Base-by-base conservation (phyloP, 2,797 vertebrate species). In the Gallirallus australis region DNA sequence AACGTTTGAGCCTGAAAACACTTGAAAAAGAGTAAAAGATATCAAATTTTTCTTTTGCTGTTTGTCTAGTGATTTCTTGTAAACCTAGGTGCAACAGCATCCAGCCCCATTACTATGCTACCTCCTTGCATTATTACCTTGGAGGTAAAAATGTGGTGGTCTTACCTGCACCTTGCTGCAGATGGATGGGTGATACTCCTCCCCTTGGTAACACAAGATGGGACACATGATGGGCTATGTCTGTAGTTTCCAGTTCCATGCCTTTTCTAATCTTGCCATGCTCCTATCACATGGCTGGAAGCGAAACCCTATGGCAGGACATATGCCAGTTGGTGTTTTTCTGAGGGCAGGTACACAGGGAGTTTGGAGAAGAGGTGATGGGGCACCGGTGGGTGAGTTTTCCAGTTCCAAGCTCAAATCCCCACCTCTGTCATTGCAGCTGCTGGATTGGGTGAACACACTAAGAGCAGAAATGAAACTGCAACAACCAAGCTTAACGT, bases 81-180 rank as follows among this genome's bases (percentile, higher is more conserved):
- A 30, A 80, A 60, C 15, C n/a, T 20, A 33, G 28, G 2, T 11
- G 4, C 56, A 70, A 10, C 24, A 76, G 33, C 14, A 70, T 73
- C 39, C 19, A 85, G 12, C 3, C 4, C 30, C 77, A 8, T 52
- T 80, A 47, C 25, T 42, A 3, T 11, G 3, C 3, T 64, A 18
- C 9, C 13, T 71, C 1, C 50, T 52, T 52, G 0, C 0, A 0
- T 68, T 63, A 66, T 5, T 82, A 20, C 8, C 11, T 68, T 18
- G 18, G 45, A 77, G 8, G 7, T 47, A 31, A 10, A 10, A 31
- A n/a, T 2, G 3, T 30, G 1, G 1, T 14, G 8, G 6, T n/a
- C 6, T 65, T 72, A 40, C 39, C 37, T 57, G 47, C 8, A 48
- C 5, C 4, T 21, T 7, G 3, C 4, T 27, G 15, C 9, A 53